Evolutionary conservation across 2,888 invertebrate species (phyloP), one percentile per base, ranked within the genome.

Genomic region (Steinernema carpocapsae): DNA sequence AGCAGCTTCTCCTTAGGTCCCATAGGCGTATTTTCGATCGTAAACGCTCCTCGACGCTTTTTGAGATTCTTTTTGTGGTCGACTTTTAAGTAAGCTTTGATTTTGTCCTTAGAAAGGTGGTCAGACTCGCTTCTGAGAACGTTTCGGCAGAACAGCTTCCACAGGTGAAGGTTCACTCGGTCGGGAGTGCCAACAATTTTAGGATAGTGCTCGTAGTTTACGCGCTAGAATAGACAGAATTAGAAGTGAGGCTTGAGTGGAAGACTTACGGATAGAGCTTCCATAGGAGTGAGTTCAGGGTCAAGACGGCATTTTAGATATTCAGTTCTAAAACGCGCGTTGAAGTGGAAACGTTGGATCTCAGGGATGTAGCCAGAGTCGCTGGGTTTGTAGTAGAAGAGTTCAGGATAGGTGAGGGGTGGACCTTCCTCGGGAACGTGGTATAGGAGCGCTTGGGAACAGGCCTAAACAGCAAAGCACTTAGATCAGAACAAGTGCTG

Each of bases 341-440:
- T 64, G 32, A 64, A 26, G 32, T 29, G 12, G 29, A 32, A 17
- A 7, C 64, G 22, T 17, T 17, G 2, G 37, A 64, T 26, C 32
- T 17, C 29, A 7, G 64, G 64, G 37, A 64, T 64, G 64, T 64
- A 64, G 12, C 17, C 64, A 6, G 12, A 1, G 2, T 64, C 64
- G 64, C 19, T 4, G 32, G 64, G 64, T 17, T 6, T 7, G 32
- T 32, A 64, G 17, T 2, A 4, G 37, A 64, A 64, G 17, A 2
- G 12, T 29, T 64, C 64, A 3, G 64, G 64, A n/a, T 64, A 17
- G 32, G 29, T 32, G 1, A 12, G 64, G 2, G 4, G 12, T 1
- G 64, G 64, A 10, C 64, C 64, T n/a, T 64, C 64, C 32, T 64
- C 64, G 1, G 64, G 64, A 32, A n/a, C 1, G 19, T 64, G 64